Evolutionary conservation across 2,113 vertebrate genomes (phyloP).

Genomic region (Sceloporus undulatus): DNA sequence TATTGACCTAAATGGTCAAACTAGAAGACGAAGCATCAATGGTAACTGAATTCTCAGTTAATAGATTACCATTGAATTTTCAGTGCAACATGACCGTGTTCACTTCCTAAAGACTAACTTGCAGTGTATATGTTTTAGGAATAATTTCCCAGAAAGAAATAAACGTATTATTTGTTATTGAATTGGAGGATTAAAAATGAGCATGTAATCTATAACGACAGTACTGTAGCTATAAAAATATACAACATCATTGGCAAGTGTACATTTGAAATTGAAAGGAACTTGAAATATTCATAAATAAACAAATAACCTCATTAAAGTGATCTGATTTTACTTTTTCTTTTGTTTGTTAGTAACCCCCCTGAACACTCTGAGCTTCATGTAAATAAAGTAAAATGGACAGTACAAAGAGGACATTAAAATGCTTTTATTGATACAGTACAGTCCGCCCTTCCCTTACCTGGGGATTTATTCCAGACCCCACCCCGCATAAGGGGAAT

Average conservation of each 20-base stretch:
- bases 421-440: background rate
- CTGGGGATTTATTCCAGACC: too few species aligned
- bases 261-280: background rate
- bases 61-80: conserved; percentile 73
- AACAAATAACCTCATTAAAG: conserved; percentile 29
- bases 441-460: too few species aligned
- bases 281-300: conserved; percentile 35
- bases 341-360: conserved; percentile 35
- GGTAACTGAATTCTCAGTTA: conserved; percentile 77
- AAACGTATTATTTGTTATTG: conserved; percentile 44
- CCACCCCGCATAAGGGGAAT: too few species aligned
- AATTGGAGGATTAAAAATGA: conserved; percentile 60
- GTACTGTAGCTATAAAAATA: conserved; percentile 5
- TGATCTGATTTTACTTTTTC: conserved; percentile 33
- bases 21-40: conserved; percentile 70
- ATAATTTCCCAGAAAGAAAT: conserved; percentile 67
- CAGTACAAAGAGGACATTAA: background rate
- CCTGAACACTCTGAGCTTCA: conserved; percentile 26
- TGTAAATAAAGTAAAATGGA: conserved; percentile 14
- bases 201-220: conserved; percentile 39
- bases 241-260: conserved; percentile 18
- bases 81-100: conserved; percentile 60
- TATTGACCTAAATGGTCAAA: conserved; percentile 64
- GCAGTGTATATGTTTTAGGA: conserved; percentile 62
- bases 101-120: conserved; percentile 59